Evolutionary conservation across 2,888 invertebrate genomes (phyloP), one percentile per base, ranked within the genome.

Genomic region (Agrypnus murinus): DNA sequence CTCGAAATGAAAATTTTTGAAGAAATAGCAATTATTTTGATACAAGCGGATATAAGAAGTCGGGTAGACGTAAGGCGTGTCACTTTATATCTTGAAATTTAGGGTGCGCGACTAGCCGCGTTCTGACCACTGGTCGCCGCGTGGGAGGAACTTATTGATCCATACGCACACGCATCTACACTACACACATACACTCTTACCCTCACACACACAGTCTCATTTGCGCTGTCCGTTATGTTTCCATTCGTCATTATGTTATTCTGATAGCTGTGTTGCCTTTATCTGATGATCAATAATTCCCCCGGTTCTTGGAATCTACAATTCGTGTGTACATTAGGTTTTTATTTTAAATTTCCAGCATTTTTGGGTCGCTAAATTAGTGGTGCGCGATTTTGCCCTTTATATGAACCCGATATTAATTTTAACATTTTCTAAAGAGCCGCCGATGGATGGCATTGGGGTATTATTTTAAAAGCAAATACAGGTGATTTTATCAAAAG

Each of bases 71-170:
- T 82, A 82, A 84, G 84, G 84, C 84, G 84, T 84, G 84, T 84
- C 84, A 83, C 79, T 78, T 82, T 81, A 80, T 83, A 79, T 81
- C 81, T 83, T 81, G 79, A 83, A 84, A 83, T 84, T 82, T 82
- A 83, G 81, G 83, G 84, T 84, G 85, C 84, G 84, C 85, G 83
- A 82, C 82, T 82, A 76, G 69, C 72, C 74, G 71, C 71, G 77
- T 84, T 84, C 83, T 85, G 85, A 85, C 85, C 85, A 85, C 81
- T 85, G 85, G 85, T 84, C 85, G 80, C 78, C 79, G 82, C 82
- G 84, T 85, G 83, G 84, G 84, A 82, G 85, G 81, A 82, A 76
- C 75, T 81, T 85, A 85, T 85, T 85, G 85, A 85, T 85, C 84
- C 81, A 79, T 78, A 75, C 79, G 73, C 74, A 72, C 76, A 70